Conservation (phyloP, 1,140 invertebrate species). For the Papilio dardanus region DNA sequence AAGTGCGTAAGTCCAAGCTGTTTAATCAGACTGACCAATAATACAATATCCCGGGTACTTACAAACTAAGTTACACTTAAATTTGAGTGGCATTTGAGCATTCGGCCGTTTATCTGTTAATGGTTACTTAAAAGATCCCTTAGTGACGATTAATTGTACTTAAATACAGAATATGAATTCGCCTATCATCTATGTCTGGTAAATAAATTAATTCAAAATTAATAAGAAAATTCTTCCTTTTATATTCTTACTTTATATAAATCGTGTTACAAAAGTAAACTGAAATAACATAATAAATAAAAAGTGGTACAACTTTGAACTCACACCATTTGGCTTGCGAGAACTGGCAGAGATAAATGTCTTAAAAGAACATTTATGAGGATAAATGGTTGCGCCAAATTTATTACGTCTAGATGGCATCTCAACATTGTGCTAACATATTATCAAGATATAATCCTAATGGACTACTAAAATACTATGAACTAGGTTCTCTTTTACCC, state of each 20-base stretch:
- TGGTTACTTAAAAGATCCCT: background rate
- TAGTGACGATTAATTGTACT: background rate
- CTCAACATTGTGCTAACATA: conserved; percentile 13
- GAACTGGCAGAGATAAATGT: conserved; percentile 23
- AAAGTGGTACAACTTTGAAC: conserved; percentile 2
- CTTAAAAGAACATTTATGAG: conserved; percentile 27
- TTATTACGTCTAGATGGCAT: conserved; percentile 14
- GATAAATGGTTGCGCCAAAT: conserved; percentile 9
- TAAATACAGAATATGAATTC: background rate
- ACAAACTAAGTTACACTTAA: no score
- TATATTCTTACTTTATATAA: background rate
- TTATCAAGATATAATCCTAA: background rate
- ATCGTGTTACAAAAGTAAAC: conserved; percentile 1
- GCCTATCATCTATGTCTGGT: background rate
- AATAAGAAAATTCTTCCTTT: background rate
- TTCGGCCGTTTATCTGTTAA: no score
- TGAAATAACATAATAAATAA: conserved; percentile 20
- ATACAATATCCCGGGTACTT: no score
- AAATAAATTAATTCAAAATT: background rate
- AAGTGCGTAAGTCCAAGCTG: no score
- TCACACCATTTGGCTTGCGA: conserved; percentile 19
- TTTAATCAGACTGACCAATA: no score
- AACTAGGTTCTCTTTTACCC: background rate
- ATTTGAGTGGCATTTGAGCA: no score
- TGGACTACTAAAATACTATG: background rate